Percentiles rank a stretch among this genome's conserved stretches.
Evolutionary conservation across 2,888 invertebrate genomes (phyloP).

Genomic region (Luffia ferchaultella): DNA sequence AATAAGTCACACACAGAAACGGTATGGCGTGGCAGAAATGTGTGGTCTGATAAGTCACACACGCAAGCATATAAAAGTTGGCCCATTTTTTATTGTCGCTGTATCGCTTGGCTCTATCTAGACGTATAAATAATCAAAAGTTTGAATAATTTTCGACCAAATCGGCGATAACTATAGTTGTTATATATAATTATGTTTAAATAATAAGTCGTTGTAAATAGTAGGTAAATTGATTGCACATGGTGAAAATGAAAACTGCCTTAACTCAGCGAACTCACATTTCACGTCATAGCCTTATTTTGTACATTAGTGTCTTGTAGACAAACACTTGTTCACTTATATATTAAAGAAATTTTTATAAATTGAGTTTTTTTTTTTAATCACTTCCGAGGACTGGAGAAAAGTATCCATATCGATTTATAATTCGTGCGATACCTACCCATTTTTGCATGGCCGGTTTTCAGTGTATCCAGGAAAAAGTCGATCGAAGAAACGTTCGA

Average conservation of each 20-base stretch:
- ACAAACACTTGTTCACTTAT: slow-evolving; percentile 30
- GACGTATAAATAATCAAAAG: no score
- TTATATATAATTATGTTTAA: no score
- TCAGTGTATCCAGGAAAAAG: no score
- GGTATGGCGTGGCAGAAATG: no score
- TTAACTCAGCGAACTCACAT: slow-evolving; percentile 55
- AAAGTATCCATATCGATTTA: slow-evolving; percentile 7
- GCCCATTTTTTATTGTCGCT: no score
- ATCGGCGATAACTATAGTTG: neutral
- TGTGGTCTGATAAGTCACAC: no score
- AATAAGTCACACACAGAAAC: no score
- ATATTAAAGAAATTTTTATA: slow-evolving; percentile 25
- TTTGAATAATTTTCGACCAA: neutral
- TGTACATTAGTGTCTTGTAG: slow-evolving; percentile 30
- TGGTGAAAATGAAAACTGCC: slow-evolving; percentile 53
- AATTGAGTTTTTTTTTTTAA: slow-evolving; percentile 25
- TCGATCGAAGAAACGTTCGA: no score
- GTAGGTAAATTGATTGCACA: slow-evolving; percentile 29
- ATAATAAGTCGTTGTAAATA: slow-evolving; percentile 32
- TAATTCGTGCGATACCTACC: no score
- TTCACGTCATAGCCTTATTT: slow-evolving; percentile 62
- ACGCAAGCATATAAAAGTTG: no score
- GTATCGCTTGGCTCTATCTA: no score
- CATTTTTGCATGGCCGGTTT: no score
- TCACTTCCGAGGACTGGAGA: neutral